phyloP scores from a whole-genome alignment of 2,113 vertebrate species.

The Eretmodus cyanostictus region DNA sequence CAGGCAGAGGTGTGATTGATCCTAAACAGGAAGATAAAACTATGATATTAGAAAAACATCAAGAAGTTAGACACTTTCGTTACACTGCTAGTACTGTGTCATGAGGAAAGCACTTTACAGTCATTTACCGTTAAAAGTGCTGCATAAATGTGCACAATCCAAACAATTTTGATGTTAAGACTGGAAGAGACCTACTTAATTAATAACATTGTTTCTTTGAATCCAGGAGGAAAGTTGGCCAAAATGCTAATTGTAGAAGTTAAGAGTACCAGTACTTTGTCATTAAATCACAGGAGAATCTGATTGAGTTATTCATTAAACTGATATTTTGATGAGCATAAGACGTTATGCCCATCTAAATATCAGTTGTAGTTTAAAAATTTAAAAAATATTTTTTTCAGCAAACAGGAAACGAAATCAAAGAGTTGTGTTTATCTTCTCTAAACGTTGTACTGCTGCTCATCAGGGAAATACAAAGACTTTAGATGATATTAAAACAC shows the following conservation, averaged over 20 bases:
- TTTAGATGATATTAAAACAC: background rate
- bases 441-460: background rate
- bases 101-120: background rate
- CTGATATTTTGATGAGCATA: background rate
- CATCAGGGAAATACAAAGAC: background rate
- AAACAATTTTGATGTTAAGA: background rate
- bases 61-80: background rate
- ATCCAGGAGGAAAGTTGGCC: background rate
- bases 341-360: background rate
- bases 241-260: background rate
- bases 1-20: background rate
- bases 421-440: background rate
- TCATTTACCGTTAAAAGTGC: background rate
- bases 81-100: background rate
- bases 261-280: background rate
- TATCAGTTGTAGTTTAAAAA: background rate
- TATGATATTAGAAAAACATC: background rate
- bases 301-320: background rate
- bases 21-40: background rate
- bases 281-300: background rate
- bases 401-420: background rate
- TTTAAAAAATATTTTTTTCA: accelerated
- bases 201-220: background rate
- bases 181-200: background rate
- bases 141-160: background rate